Evolutionary conservation across 1,140 invertebrate genomes (phyloP), one percentile per base, ranked within the genome.

Genomic region (Cherax destructor): DNA sequence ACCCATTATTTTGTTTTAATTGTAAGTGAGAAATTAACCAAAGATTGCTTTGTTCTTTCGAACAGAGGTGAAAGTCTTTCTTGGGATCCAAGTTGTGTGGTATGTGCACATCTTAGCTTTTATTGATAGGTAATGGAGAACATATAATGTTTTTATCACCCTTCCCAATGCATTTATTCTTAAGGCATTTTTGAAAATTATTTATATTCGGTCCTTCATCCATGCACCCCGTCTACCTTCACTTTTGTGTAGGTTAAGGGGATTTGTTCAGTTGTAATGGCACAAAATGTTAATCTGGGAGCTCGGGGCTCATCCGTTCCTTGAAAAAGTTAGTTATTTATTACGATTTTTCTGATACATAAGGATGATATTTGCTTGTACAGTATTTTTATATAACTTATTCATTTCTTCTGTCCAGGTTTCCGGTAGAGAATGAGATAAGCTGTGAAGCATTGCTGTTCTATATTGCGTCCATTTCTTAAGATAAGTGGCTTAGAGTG

Each of bases 381-480:
- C 69, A 86, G 74, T 86, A 77, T 76, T 86, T 86, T 76, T 86
- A 47, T 86, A 86, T 47, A 86, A 86, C 84, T 76, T 77, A 52
- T 50, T 86, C 84, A 86, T 86, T 86, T 72, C 84, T 59, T 86
- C 59, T 69, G 74, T 86, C 21, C 84, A 77, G 84, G 72, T 86
- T 86, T 86, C 74, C 84, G 49, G 74, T 52, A 13, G 65, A 86
- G 69, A 74, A 77, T 69, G 69, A 83, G 41, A 69, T 74, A 86
- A 77, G 74, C 52, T 86, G 65, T 76, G 21, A 69, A 86, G 49
- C 56, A 76, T 86, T 77, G 65, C 18, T 86, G 65, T 76, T 9
- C 30, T 86, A 77, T 86, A 86, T 86, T 86, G 84, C 84, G 84
- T 86, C 84, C 84, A 86, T 86, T 69, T 74, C 74, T 74, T 86